A percentile compares a stretch with the other conserved stretches of the same genome.
These are phyloP conservation scores for Huso huso DNA, from an alignment of 2,797 vertebrate genomes.

Conservation along the genomic window DNA sequence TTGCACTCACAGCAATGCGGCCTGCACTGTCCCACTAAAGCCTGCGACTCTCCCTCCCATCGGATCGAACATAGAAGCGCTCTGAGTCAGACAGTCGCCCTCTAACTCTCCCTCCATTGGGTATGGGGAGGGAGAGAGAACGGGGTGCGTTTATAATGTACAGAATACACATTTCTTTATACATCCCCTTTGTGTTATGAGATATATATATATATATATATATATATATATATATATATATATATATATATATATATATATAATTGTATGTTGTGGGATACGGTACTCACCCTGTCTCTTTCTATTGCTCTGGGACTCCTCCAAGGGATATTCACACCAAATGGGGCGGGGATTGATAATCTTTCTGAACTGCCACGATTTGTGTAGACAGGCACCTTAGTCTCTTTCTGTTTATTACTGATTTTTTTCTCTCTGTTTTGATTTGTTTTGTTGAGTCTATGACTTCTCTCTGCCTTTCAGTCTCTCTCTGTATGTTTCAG, in stretches of 20 bases:
- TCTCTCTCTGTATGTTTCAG: conserved; percentile 58
- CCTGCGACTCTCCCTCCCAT: conserved; percentile 27
- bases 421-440: conserved; percentile 33
- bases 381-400: conserved; percentile 38
- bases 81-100: conserved; percentile 12
- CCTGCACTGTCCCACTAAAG: conserved; percentile 49
- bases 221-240: no score
- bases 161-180: conserved; percentile 8
- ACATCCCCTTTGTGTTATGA: no score
- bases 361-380: conserved; percentile 51
- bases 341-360: conserved; percentile 60
- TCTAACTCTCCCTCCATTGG: conserved; percentile 10
- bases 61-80: conserved; percentile 29
- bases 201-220: no score
- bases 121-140: conserved; percentile 10
- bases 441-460: conserved; percentile 45
- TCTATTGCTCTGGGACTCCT: conserved; percentile 62
- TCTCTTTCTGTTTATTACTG: conserved; percentile 35
- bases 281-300: conserved; percentile 71
- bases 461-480: conserved; percentile 51
- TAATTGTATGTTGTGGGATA: conserved; percentile 34
- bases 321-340: conserved; percentile 58
- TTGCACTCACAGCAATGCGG: conserved; percentile 35
- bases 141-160: conserved; percentile 16
- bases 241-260: no score